Evolutionary conservation across 2,797 vertebrate genomes (phyloP), one percentile per base, ranked within the genome.

Genomic region (Manis pentadactyla): DNA sequence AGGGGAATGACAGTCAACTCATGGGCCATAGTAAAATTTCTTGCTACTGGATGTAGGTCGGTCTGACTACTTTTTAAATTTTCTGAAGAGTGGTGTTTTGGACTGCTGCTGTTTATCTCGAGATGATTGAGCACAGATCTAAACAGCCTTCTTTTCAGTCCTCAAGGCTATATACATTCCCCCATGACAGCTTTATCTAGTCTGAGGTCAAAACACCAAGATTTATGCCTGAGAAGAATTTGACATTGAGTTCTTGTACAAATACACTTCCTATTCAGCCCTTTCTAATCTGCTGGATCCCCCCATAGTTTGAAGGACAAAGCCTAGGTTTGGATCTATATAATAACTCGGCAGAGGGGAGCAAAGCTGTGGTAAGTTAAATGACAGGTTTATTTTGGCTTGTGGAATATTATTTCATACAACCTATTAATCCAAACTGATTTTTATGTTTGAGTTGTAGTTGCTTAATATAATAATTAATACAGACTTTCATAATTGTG

Each of bases 121-220:
- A 93, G 79, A 75, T 92, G 94, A 97, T 90, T 96, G 94, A 95
- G 94, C 71, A 85, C 68, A 89, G 84, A 95, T 95, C 92, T 97
- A 97, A 93, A 96, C 79, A 93, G 74, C 53, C 53, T 93, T 95
- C 84, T 96, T 61, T 87, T 96, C 42, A 63, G n/a, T 90, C 93
- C 94, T 82, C 57, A 86, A 94, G 68, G 57, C 51, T 93, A 94
- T 87, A 93, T 96, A 71, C 39, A 87, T 97, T 97, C 93, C 87
- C 39, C 46, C 94, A 53, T 91, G 88, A 97, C 95, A 96, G 37
- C 94, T 97, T 96, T 96, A 96, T 81, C 84, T 82, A 74, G 97
- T 96, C 68, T 90, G 95, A 89, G 96, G 95, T 97, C 95, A 98
- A 97, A 95, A 82, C 77, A 93, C 75, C 68, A 69, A 95, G 81